Conservation (phyloP, 2,888 invertebrate species). For the Amiota mariae region DNA sequence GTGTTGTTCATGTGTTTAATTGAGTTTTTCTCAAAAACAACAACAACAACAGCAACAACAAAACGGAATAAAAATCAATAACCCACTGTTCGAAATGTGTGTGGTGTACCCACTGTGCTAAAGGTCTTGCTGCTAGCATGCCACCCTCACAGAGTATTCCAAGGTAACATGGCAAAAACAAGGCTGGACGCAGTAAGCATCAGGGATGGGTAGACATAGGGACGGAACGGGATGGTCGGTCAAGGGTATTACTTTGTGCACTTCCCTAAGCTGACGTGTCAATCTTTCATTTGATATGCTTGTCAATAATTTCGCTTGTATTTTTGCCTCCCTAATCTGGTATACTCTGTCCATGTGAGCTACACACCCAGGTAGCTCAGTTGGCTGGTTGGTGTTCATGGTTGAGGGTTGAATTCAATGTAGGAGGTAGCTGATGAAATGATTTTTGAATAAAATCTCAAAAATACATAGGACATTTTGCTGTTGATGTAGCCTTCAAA, state of each 20-base stretch:
- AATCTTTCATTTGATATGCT: conserved; percentile 32
- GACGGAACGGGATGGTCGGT: too few species aligned
- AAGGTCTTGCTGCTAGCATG: neutral
- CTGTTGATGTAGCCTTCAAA: neutral
- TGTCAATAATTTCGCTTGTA: conserved; percentile 15
- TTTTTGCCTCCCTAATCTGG: conserved; percentile 24
- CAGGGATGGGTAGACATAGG: neutral
- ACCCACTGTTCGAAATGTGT: too few species aligned
- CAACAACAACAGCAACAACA: too few species aligned
- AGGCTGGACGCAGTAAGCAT: neutral
- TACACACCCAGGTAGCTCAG: conserved; percentile 30
- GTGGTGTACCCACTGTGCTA: too few species aligned
- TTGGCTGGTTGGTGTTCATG: neutral
- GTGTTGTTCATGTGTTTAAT: too few species aligned
- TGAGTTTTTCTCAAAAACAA: too few species aligned
- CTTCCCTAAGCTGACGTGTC: conserved; percentile 26
- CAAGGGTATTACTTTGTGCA: conserved; percentile 33
- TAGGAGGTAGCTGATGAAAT: conserved; percentile 1
- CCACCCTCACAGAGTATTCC: neutral
- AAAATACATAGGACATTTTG: neutral
- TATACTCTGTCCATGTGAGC: conserved; percentile 28
- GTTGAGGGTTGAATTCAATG: neutral
- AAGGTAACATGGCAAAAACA: neutral
- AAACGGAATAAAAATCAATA: too few species aligned
- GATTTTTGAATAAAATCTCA: conserved; percentile 17